Evolutionary conservation across 2,888 invertebrate genomes (phyloP).

Genomic region (Leptinotarsa haldemani): DNA sequence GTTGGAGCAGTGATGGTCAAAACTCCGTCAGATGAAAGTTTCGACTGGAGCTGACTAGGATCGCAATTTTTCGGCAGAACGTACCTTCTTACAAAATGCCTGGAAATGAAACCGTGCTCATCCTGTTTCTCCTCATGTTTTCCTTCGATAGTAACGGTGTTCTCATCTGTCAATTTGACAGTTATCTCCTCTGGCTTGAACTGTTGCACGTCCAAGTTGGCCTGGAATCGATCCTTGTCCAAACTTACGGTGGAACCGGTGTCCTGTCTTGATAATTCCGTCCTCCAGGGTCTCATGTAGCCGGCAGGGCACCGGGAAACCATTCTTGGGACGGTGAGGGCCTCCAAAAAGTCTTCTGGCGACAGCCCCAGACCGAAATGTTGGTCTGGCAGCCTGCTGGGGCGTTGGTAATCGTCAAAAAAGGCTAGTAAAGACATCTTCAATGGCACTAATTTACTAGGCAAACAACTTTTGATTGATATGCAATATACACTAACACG

Average conservation of each 20-base stretch:
- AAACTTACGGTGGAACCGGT: conserved; percentile 22
- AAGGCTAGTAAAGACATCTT: conserved; percentile 13
- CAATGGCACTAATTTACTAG: not conserved
- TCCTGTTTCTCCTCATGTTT: conserved; percentile 41
- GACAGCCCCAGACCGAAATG: conserved; percentile 6
- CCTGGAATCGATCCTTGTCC: conserved; percentile 41
- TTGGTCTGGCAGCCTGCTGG: conserved; percentile 1
- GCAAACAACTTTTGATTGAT: no score
- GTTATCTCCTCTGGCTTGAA: conserved; percentile 43
- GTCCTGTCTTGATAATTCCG: conserved; percentile 1
- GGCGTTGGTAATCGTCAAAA: conserved; percentile 4
- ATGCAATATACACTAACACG: no score
- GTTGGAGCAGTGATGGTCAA: conserved; percentile 37
- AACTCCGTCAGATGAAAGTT: conserved; percentile 40
- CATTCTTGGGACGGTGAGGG: not conserved
- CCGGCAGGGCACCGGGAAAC: not conserved
- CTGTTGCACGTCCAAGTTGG: conserved; percentile 42
- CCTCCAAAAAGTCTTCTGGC: conserved; percentile 15
- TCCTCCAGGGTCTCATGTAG: conserved; percentile 2
- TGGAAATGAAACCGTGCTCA: conserved; percentile 38
- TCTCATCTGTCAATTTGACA: conserved; percentile 36
- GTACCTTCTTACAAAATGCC: conserved; percentile 41
- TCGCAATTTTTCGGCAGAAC: conserved; percentile 37
- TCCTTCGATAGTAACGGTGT: conserved; percentile 37
- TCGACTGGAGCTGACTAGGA: conserved; percentile 30